Base-by-base conservation (phyloP, 1,140 invertebrate genomes). In the Drosophila ambigua region DNA sequence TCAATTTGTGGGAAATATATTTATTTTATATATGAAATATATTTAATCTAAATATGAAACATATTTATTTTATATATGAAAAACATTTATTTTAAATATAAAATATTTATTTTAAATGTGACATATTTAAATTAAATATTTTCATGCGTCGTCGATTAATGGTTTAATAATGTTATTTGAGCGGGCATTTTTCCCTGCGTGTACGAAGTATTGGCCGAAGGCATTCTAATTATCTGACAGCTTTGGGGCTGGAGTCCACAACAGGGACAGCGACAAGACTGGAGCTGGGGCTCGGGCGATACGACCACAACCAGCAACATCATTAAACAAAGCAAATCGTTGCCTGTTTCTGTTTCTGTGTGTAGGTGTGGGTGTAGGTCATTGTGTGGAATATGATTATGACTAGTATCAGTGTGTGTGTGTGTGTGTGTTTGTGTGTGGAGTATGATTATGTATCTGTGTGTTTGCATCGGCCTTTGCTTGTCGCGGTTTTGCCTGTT, bases 401-500 rank as follows among this genome's bases (percentile, higher is more conserved):
- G 28, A n/a, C 60, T 5, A 60, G 24, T 57, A 84, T 79, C 44
- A 45, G 41, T 54, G 31, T 52, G 31, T 16, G 28, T 61, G 39
- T 31, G 41, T 16, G 13, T 58, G 48, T 52, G 41, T 58, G 52
- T n/a, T n/a, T 45, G 28, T 61, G 39, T 31, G 41, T 16, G 13
- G 2, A 5, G 31, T 45, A 8, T 64, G 39, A 39, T 39, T 39
- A 39, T 39, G 35, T 39, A 39, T 39, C 35, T 58, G 48, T 52
- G 41, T 59, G 52, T 45, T 59, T 52, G 46, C 49, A 20, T 65
- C 48, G 65, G 66, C 69, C 52, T 67, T 78, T 68, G 71, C 82
- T 83, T 76, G 65, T 83, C 83, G 82, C 82, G 82, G 82, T 87
- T 87, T 87, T 72, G 83, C 77, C 74, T 81, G 75, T 78, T 87